phyloP scores from a whole-genome alignment of 2,888 invertebrate genomes.

The Oligia strigilis region DNA sequence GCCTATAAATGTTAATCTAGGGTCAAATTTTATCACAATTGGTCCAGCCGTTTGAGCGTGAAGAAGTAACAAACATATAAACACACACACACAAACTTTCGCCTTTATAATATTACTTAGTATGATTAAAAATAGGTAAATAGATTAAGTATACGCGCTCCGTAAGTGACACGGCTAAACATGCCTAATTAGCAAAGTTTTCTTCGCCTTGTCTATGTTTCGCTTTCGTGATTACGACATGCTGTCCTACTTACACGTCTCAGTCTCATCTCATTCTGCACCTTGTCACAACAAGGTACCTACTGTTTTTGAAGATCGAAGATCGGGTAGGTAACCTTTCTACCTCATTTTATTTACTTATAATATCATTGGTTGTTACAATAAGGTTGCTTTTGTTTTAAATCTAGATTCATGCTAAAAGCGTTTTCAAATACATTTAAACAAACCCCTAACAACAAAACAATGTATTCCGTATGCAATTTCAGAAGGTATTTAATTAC shows the following conservation, averaged over 20 bases:
- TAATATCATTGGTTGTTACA: too few relatives aligned
- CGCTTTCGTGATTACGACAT: neutral
- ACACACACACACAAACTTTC: too few relatives aligned
- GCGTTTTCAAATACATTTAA: conserved; percentile 7
- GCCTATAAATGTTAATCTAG: too few relatives aligned
- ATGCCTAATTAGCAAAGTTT: neutral
- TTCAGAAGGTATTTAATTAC: conserved; percentile 75
- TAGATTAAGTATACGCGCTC: neutral
- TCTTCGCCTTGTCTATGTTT: neutral
- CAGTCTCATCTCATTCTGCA: neutral
- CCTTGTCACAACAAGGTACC: too few relatives aligned
- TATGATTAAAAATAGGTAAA: neutral
- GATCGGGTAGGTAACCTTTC: neutral
- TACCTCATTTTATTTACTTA: neutral
- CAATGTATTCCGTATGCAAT: conserved; percentile 70
- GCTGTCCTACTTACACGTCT: neutral
- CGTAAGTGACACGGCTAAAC: neutral
- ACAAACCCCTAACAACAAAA: conserved; percentile 46
- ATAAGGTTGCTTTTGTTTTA: neutral
- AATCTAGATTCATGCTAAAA: neutral
- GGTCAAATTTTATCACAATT: too few relatives aligned
- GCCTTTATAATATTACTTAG: too few relatives aligned
- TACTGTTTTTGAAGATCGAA: neutral
- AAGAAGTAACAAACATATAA: too few relatives aligned
- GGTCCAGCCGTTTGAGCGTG: too few relatives aligned